phyloP scores from a whole-genome alignment of 2,113 vertebrate genomes.

The Nymphicus hollandicus region DNA sequence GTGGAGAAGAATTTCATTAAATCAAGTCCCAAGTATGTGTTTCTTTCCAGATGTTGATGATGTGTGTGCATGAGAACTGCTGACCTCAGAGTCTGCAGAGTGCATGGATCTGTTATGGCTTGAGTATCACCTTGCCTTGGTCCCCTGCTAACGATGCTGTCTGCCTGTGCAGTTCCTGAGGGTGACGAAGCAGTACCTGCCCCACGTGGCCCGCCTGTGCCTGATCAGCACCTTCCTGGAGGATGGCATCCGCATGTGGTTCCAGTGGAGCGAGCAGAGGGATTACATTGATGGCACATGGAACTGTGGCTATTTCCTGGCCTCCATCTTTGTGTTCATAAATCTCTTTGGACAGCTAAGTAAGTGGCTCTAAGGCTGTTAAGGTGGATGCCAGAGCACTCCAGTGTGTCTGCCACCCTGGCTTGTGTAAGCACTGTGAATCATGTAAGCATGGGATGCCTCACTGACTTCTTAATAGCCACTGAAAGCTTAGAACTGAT shows the following conservation, averaged over 20 bases:
- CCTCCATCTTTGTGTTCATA: slow-evolving; percentile 90
- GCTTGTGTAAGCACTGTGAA: neutral
- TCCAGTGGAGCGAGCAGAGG: slow-evolving; percentile 96
- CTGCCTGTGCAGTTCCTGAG: slow-evolving; percentile 83
- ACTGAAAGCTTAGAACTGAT: neutral
- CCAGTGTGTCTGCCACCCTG: neutral
- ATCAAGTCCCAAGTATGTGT: neutral
- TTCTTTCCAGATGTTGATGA: neutral
- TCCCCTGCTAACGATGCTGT: neutral
- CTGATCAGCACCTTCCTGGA: slow-evolving; percentile 98
- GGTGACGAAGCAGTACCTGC: slow-evolving; percentile 97
- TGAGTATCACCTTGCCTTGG: neutral
- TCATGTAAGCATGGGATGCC: neutral
- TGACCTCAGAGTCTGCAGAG: neutral
- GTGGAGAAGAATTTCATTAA: neutral
- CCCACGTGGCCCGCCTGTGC: slow-evolving; percentile 92
- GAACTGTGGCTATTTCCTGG: slow-evolving; percentile 93
- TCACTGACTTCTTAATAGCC: neutral
- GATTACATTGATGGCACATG: slow-evolving; percentile 96
- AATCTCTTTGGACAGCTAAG: slow-evolving; percentile 94
- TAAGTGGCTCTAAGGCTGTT: slow-evolving; percentile 68
- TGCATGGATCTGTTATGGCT: neutral
- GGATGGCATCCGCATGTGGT: slow-evolving; percentile 98
- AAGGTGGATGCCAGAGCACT: neutral
- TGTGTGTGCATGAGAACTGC: neutral